Base-by-base conservation (phyloP, 2,113 vertebrate species). In the Istiophorus platypterus region DNA sequence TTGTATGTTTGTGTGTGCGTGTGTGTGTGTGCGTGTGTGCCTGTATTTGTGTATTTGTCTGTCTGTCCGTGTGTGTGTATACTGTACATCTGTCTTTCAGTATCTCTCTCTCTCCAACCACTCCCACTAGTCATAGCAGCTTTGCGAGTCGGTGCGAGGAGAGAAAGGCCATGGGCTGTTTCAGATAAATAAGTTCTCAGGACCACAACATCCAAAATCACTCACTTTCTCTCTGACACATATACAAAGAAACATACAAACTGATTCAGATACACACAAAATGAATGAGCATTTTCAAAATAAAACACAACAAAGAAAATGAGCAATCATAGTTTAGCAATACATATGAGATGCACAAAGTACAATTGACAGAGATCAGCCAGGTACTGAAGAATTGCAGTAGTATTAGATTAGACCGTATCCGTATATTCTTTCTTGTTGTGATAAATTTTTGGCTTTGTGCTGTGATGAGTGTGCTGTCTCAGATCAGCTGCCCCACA, bases 121-220 rank as follows among this genome's bases (percentile, higher is more conserved):
- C 67, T 58, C 34, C 24, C 31, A 22, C 41, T 26, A 62, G 66
- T 73, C 69, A 65, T 68, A 78, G 62, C 45, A 73, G 69, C 70
- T 70, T 63, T 76, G 79, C 78, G 66, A 77, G 71, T 45, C 79
- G 78, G 83, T 76, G 76, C 86, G 66, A 29, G 68, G 49, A 64
- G 37, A 68, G 59, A 72, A 56, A 82, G 76, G 68, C 82, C 82
- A 86, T 91, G 85, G 88, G 90, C 64, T 67, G 72, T 82, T 78
- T 70, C 72, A 75, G 92, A 93, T 92, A 92, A 92, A 81, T 70
- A 79, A 64, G 51, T 85, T 72, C 54, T 76, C 47, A 83, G 86
- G 85, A 71, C 78, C 80, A 68, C 47, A 65, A 54, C 73, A 72
- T 78, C 77, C 67, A 76, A 78, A 74, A 88, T 81, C 72, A 75